Conservation (phyloP, 2,113 vertebrate species). For the Chionomys nivalis region DNA sequence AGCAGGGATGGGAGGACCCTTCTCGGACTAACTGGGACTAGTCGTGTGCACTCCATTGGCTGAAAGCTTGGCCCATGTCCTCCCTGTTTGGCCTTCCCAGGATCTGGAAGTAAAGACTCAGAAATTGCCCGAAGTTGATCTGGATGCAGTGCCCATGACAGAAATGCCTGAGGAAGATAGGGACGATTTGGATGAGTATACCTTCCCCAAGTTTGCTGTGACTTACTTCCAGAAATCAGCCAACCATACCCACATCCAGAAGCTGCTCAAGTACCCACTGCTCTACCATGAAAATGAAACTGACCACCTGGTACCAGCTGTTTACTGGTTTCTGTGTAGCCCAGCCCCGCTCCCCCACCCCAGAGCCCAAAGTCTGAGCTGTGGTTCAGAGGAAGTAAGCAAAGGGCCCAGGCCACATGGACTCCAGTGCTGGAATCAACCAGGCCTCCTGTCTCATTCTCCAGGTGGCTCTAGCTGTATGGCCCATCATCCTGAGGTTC, state of each 20-base stretch:
- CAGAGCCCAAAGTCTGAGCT: background rate
- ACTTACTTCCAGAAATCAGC: slow-evolving; percentile 96
- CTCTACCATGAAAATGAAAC: slow-evolving; percentile 94
- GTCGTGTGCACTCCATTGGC: no score
- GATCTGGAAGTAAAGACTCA: slow-evolving; percentile 87
- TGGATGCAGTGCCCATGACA: slow-evolving; percentile 90
- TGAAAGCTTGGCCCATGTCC: background rate
- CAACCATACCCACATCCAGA: slow-evolving; percentile 89
- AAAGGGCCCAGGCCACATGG: background rate
- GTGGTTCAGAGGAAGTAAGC: background rate
- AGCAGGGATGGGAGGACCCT: background rate
- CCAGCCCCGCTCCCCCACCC: background rate
- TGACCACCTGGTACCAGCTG: slow-evolving; percentile 88
- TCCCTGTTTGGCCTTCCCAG: slow-evolving; percentile 79
- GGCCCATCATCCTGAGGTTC: slow-evolving; percentile 96
- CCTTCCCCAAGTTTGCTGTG: slow-evolving; percentile 95
- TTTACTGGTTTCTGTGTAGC: background rate
- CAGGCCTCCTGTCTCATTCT: background rate
- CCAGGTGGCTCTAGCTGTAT: slow-evolving; percentile 93
- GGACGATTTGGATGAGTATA: slow-evolving; percentile 90
- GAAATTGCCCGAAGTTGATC: slow-evolving; percentile 89
- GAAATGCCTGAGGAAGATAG: slow-evolving; percentile 87
- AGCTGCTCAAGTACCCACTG: slow-evolving; percentile 90
- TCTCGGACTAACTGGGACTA: background rate
- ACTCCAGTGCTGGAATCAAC: background rate